A percentile compares a stretch with the other conserved stretches of the same genome.
These are phyloP conservation scores for Agraylea sexmaculata DNA, from an alignment of 1,140 invertebrate species.

Conservation along the genomic window DNA sequence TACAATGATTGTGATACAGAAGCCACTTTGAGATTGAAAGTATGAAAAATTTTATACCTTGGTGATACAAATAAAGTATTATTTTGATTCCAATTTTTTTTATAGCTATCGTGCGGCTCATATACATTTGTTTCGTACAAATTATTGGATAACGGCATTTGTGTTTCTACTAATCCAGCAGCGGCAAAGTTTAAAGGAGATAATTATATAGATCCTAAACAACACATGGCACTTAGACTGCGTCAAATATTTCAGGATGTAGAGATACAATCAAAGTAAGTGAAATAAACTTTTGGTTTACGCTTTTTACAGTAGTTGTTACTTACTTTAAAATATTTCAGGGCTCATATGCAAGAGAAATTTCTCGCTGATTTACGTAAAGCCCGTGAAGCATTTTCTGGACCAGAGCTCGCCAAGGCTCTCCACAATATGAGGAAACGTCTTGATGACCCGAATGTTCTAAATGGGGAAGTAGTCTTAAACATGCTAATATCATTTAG, in stretches of 20 bases:
- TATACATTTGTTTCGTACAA: conserved; percentile 86
- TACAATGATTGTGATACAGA: conserved; percentile 85
- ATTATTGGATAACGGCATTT: conserved; percentile 55
- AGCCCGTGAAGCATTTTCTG: conserved; percentile 75
- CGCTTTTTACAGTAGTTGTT: conserved; percentile 3
- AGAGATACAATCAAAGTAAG: conserved; percentile 83
- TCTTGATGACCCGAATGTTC: conserved; percentile 91
- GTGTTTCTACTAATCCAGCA: conserved; percentile 62
- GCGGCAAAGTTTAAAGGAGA: conserved; percentile 47
- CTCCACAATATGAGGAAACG: conserved; percentile 84
- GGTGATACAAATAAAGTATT: neutral
- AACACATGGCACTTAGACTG: conserved; percentile 51
- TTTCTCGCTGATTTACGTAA: conserved; percentile 91
- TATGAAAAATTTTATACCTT: conserved; percentile 29
- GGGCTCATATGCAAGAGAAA: conserved; percentile 96
- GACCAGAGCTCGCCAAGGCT: conserved; percentile 73
- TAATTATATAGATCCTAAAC: conserved; percentile 51
- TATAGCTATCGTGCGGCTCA: conserved; percentile 73
- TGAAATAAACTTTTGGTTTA: conserved; percentile 20
- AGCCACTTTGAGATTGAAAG: conserved; percentile 72
- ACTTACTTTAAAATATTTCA: conserved; percentile 6
- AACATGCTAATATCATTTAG: conserved; percentile 87
- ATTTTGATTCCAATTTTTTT: conserved; percentile 23
- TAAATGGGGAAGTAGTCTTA: conserved; percentile 87
- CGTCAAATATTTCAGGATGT: conserved; percentile 84